These are phyloP conservation scores for Camelus bactrianus DNA, from an alignment of 2,113 vertebrate species.

Conservation along the genomic window DNA sequence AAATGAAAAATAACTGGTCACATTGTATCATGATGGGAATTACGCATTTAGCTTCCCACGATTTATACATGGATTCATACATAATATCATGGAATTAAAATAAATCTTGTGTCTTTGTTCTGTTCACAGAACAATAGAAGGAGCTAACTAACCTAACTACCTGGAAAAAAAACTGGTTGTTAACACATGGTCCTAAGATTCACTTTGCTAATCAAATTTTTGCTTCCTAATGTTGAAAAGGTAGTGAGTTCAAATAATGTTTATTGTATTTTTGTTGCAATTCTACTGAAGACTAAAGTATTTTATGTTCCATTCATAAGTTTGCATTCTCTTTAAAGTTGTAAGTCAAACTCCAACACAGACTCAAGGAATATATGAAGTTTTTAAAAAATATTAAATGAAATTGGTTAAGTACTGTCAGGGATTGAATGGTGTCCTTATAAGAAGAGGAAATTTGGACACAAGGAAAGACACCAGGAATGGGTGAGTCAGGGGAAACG, in stretches of 20 bases:
- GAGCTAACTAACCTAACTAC: slow-evolving; percentile 32
- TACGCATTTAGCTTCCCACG: neutral
- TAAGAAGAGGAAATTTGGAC: neutral
- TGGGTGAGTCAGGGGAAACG: neutral
- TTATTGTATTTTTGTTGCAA: slow-evolving; percentile 21
- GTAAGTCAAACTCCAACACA: neutral
- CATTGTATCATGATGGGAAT: neutral
- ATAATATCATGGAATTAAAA: neutral
- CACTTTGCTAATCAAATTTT: neutral
- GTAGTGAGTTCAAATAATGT: slow-evolving; percentile 1
- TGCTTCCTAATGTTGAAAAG: slow-evolving; percentile 42
- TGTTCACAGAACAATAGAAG: slow-evolving; percentile 34
- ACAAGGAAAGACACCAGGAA: neutral
- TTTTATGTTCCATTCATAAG: neutral
- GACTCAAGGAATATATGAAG: neutral
- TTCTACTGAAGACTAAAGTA: neutral
- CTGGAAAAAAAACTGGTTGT: neutral
- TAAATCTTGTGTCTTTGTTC: slow-evolving; percentile 23
- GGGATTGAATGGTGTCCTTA: neutral
- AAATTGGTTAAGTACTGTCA: neutral
- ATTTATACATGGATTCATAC: slow-evolving; percentile 28
- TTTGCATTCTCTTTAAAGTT: slow-evolving; percentile 45
- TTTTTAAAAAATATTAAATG: neutral
- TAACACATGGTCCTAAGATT: neutral
- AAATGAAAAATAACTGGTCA: neutral